Evolutionary conservation across 2,888 invertebrate genomes (phyloP), one percentile per base, ranked within the genome.

Genomic region (Hyposoter didymator): DNA sequence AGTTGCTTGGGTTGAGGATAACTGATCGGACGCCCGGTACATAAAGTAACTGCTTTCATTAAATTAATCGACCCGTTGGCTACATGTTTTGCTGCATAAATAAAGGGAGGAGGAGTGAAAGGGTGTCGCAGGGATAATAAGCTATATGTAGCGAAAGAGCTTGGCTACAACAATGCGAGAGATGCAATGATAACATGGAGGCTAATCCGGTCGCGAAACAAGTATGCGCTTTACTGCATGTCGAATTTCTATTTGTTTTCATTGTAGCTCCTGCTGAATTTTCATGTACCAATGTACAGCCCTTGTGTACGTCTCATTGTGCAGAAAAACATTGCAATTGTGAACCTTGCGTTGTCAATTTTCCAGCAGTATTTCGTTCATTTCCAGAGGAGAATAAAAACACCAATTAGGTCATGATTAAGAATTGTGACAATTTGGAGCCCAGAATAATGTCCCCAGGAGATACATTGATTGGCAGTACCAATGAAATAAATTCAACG

Each of bases 131-230:
- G 66, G 47, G 47, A 22, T 62, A 75, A 62, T 47, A 47, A 62
- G 75, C 55, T 73, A 55, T 39, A 73, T 73, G 55, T 73, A 75
- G 64, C 47, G 47, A 64, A 19, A 62, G 62, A 62, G 62, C 45
- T 39, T 32, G n/a, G n/a, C 5, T 47, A 35, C 35, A 72, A 85
- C 85, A 85, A 82, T 70, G 78, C 49, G 35, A 69, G 47, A 55
- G 73, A 78, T 76, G 47, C 73, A 80, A 80, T 74, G 75, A 85
- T 83, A 85, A 70, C 70, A 84, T 62, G 62, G 74, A 78, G 73
- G 82, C 82, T 84, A 78, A 84, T 84, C 84, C 82, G 78, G 74
- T 84, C 28, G 73, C 67, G 78, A 78, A 84, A 82, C 81, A 82
- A 82, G 78, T 75, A 74, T 73, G 78, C 52, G 28, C 62, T 22